Evolutionary conservation across 2,888 invertebrate species (phyloP).

Genomic region (Drosophila pegasa): DNA sequence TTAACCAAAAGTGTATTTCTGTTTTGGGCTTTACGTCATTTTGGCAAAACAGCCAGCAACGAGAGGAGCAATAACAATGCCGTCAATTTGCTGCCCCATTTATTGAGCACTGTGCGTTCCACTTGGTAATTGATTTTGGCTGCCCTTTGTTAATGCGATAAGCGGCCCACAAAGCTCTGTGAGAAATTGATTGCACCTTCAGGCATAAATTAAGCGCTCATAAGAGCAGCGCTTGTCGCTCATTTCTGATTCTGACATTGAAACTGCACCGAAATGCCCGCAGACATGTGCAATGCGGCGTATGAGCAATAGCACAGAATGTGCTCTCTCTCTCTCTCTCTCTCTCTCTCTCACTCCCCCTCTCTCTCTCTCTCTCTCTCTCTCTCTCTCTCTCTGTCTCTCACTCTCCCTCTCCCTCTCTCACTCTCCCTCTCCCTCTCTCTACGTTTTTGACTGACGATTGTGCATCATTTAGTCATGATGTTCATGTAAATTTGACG

Average conservation of each 20-base stretch:
- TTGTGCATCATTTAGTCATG: slow-evolving; percentile 51
- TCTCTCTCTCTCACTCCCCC: neutral
- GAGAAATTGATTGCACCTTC: slow-evolving; percentile 43
- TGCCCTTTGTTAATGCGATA: slow-evolving; percentile 27
- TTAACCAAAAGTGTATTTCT: slow-evolving; percentile 63
- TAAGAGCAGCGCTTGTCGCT: slow-evolving; percentile 27
- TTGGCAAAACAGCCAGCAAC: slow-evolving; percentile 19
- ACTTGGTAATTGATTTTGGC: slow-evolving; percentile 39
- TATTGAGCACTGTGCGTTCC: slow-evolving; percentile 27
- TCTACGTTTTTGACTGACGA: slow-evolving; percentile 44
- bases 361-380: neutral
- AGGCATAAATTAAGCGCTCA: slow-evolving; percentile 28
- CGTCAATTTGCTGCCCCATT: slow-evolving; percentile 14
- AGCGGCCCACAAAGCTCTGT: slow-evolving; percentile 7
- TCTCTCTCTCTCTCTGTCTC: neutral
- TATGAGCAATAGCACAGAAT: slow-evolving; percentile 39
- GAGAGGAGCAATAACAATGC: slow-evolving; percentile 7
- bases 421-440: neutral
- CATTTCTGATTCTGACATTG: slow-evolving; percentile 29
- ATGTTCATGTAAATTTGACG: slow-evolving; percentile 60
- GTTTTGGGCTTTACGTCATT: slow-evolving; percentile 40
- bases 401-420: too few relatives aligned
- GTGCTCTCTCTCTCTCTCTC: neutral
- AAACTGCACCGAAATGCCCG: slow-evolving; percentile 26
- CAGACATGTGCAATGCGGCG: slow-evolving; percentile 39